Percentiles rank a stretch among this genome's conserved stretches.
Conservation (phyloP, 2,797 vertebrate species). For the Centropyge bicolor region DNA sequence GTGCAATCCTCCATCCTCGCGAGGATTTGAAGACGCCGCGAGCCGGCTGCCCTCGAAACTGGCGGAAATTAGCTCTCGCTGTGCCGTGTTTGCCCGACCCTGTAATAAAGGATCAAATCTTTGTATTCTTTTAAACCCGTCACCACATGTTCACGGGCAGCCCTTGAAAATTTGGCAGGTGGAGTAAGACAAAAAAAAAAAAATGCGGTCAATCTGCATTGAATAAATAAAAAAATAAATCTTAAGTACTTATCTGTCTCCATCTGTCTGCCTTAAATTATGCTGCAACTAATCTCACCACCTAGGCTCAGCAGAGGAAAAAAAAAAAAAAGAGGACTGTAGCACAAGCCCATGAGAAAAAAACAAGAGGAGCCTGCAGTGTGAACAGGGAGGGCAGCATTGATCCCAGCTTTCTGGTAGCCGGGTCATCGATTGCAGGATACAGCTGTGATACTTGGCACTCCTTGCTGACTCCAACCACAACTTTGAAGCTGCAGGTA, state of each 20-base stretch:
- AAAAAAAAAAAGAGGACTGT: constrained; percentile 7
- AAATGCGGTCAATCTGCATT: constrained; percentile 52
- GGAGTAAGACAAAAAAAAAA: constrained; percentile 49
- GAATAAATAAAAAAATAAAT: constrained; percentile 63
- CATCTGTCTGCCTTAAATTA: constrained; percentile 72
- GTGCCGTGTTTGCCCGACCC: constrained; percentile 57
- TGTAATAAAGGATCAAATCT: constrained; percentile 63
- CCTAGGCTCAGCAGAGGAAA: constrained; percentile 32
- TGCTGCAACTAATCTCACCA: constrained; percentile 56
- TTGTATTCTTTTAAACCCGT: constrained; percentile 51
- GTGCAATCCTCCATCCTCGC: constrained; percentile 49
- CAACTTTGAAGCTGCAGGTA: constrained; percentile 60
- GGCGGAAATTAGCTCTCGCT: constrained; percentile 71
- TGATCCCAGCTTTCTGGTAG: constrained; percentile 66
- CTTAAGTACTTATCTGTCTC: constrained; percentile 58
- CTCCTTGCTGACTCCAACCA: constrained; percentile 64
- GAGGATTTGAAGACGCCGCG: constrained; percentile 68
- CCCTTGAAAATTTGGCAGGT: constrained; percentile 43
- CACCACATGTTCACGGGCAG: constrained; percentile 56
- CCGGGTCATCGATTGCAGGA: constrained; percentile 70
- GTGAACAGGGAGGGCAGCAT: constrained; percentile 68
- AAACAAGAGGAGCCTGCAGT: constrained; percentile 54
- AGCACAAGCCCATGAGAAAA: constrained; percentile 45
- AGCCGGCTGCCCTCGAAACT: constrained; percentile 66
- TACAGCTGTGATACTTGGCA: constrained; percentile 69